Conservation (phyloP, 2,888 invertebrate species). For the Ashinkailepas kermadecensis region DNA sequence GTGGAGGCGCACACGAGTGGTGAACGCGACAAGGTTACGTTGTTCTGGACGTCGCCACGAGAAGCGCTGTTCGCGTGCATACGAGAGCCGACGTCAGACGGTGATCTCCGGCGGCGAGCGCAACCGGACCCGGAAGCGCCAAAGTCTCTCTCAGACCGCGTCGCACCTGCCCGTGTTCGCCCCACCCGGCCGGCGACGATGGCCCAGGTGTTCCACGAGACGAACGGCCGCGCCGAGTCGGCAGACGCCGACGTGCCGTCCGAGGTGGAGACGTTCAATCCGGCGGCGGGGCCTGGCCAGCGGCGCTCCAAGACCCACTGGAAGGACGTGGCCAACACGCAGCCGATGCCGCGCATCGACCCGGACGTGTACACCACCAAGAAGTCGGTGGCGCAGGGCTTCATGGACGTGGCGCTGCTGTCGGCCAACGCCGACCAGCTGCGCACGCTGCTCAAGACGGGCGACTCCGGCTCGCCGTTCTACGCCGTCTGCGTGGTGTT, state of each 20-base stretch:
- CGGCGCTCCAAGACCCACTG: neutral
- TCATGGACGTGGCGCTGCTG: slow-evolving; percentile 14
- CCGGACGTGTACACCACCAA: slow-evolving; percentile 7
- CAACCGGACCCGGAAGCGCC: neutral
- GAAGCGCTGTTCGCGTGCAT: too few species aligned
- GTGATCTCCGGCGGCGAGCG: neutral
- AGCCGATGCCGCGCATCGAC: neutral
- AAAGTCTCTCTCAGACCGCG: neutral
- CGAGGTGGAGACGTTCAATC: slow-evolving; percentile 10
- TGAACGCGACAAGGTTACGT: too few species aligned
- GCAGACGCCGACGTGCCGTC: slow-evolving; percentile 26
- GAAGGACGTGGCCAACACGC: neutral
- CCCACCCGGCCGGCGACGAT: neutral
- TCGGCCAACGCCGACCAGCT: slow-evolving; percentile 8
- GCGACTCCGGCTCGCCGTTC: neutral
- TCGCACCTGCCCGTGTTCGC: too few species aligned
- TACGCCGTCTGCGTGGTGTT: neutral
- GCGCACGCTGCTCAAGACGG: neutral
- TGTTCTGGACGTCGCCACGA: too few species aligned
- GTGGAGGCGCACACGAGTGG: too few species aligned
- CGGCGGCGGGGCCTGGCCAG: neutral
- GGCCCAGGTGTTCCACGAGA: neutral
- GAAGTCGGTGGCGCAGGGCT: slow-evolving; percentile 1
- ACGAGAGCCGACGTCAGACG: neutral
- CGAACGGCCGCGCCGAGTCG: slow-evolving; percentile 2